Conservation (phyloP, 2,888 invertebrate species). For the Agapetus fuscipes region DNA sequence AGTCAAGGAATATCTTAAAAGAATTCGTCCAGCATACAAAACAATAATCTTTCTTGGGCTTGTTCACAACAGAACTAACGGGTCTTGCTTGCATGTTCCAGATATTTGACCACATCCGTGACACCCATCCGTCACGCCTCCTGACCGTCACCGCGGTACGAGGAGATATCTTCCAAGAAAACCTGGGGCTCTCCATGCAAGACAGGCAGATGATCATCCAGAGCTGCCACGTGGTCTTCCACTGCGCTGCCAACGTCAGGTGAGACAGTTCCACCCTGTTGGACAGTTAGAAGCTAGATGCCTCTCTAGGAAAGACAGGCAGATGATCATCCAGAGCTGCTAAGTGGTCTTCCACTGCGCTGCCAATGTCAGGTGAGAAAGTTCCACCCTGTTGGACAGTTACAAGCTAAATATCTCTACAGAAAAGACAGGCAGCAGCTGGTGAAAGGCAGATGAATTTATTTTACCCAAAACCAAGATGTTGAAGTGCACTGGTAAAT, state of each 20-base stretch:
- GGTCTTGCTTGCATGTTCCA: too few relatives aligned
- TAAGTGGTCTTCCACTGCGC: constrained; percentile 77
- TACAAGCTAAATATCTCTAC: too few relatives aligned
- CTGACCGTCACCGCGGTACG: constrained; percentile 55
- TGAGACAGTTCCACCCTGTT: too few relatives aligned
- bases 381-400: too few relatives aligned
- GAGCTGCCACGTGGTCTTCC: constrained; percentile 65
- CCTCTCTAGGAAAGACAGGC: constrained; percentile 46
- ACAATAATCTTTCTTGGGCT: too few relatives aligned
- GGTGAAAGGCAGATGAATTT: constrained; percentile 54
- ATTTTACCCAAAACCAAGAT: too few relatives aligned
- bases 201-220: constrained; percentile 48
- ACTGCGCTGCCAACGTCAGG: constrained; percentile 79
- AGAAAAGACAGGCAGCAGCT: constrained; percentile 48
- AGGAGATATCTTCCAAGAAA: constrained; percentile 53
- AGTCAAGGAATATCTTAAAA: too few relatives aligned
- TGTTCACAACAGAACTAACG: too few relatives aligned
- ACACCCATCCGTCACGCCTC: constrained; percentile 45
- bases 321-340: constrained; percentile 49
- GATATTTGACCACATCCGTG: constrained; percentile 46
- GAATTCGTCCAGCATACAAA: too few relatives aligned
- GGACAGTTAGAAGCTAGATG: too few relatives aligned
- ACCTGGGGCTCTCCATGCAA: constrained; percentile 48
- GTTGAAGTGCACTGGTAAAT: too few relatives aligned
- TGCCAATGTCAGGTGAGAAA: constrained; percentile 59